Evolutionary conservation across 2,797 vertebrate species (phyloP).

Genomic region (Philypnodon macrostomus): DNA sequence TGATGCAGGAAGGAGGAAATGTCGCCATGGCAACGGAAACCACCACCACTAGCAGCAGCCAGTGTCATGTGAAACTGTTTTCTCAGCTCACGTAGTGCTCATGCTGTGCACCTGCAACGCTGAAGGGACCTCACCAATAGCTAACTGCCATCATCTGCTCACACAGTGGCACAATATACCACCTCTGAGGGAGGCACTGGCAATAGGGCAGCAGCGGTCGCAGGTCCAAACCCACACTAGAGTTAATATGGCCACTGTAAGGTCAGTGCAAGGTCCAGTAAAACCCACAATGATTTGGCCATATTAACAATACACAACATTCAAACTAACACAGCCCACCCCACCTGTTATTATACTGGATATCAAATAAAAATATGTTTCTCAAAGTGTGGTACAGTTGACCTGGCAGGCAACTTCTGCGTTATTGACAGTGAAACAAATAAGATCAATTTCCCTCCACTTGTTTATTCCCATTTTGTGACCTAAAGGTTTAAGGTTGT

Average conservation of each 20-base stretch:
- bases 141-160: constrained; percentile 47
- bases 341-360: neutral
- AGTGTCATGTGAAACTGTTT: constrained; percentile 84
- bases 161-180: constrained; percentile 42
- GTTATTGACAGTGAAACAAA: neutral
- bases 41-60: too few species aligned
- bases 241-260: constrained; percentile 40
- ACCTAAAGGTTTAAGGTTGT: constrained; percentile 2
- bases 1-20: constrained; percentile 87
- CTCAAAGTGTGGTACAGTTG: too few species aligned
- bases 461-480: constrained; percentile 13
- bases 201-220: constrained; percentile 33
- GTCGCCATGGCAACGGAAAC: constrained; percentile 88
- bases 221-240: constrained; percentile 42
- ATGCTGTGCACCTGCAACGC: constrained; percentile 68
- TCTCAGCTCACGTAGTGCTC: constrained; percentile 69
- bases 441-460: neutral
- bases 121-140: constrained; percentile 43
- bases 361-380: too few species aligned
- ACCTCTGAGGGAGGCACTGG: constrained; percentile 39
- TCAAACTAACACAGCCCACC: constrained; percentile 12
- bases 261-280: constrained; percentile 18
- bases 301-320: too few species aligned
- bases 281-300: too few species aligned
- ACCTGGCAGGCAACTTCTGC: too few species aligned